Evolutionary conservation across 1,140 invertebrate genomes (phyloP), one percentile per base, ranked within the genome.

Genomic region (Samia ricini): DNA sequence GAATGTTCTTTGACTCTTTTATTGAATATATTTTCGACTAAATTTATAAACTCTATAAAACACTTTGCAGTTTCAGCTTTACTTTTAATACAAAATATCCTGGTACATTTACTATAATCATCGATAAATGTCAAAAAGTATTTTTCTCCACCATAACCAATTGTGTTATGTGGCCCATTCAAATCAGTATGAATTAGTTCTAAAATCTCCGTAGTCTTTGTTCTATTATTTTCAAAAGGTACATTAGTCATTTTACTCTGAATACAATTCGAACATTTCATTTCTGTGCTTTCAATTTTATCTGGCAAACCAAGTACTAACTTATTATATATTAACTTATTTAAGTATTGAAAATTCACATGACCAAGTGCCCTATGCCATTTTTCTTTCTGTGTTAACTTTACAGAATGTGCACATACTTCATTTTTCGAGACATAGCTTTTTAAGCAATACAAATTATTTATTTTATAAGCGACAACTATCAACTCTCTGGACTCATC

Each of bases 141-240:
- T 71, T 72, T 72, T 66, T 79, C 71, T 4, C 75, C 81, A 21
- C 63, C 56, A 76, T 70, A 72, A 54, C 78, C 78, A 61, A 57
- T 67, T 63, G 78, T 85, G 23, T 66, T 57, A 63, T 82, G 76
- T 36, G 77, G 80, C 2, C 83, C 83, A 65, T 82, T 82, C 29
- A 81, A 71, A 77, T 86, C 77, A 26, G 79, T 83, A 67, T 86
- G 79, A 55, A 85, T 64, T 49, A 81, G 60, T 71, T 86, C 71
- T 58, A 85, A 68, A 51, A 78, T 75, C 24, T 79, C 72, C n/a
- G 56, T 71, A 58, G 76, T 60, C 54, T 71, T 80, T n/a, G 2
- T 69, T 72, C 76, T 72, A 68, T 79, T 81, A 71, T 88, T 88
- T 67, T 84, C 42, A 79, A 89, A 88, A 57, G 80, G 79, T 73